These are phyloP conservation scores for Pachyuromys duprasi DNA, from an alignment of 2,797 vertebrate species.

Conservation along the genomic window DNA sequence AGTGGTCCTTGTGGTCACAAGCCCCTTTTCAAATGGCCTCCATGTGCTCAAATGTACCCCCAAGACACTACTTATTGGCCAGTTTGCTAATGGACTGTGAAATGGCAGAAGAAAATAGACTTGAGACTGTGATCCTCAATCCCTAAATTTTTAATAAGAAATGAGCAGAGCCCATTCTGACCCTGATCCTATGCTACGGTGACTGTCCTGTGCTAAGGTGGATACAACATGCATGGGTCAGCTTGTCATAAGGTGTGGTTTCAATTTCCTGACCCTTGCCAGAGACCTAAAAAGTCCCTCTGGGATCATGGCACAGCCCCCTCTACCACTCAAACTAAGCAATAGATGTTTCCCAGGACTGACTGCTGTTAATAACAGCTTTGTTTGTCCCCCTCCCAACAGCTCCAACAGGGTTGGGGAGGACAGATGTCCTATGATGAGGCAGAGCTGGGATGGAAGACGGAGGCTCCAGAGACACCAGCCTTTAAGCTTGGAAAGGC, in stretches of 20 bases:
- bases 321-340: neutral
- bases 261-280: neutral
- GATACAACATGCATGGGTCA: no score
- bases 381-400: neutral
- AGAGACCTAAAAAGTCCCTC: neutral
- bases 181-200: neutral
- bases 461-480: neutral
- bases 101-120: neutral
- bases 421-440: constrained; percentile 8
- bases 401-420: neutral
- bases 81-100: neutral
- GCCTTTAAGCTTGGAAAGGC: neutral
- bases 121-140: neutral
- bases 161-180: neutral
- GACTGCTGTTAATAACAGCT: neutral
- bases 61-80: neutral
- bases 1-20: neutral
- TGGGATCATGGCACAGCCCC: neutral
- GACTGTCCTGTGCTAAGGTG: no score
- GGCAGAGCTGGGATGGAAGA: neutral
- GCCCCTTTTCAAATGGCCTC: no score
- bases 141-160: neutral
- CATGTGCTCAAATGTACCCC: neutral
- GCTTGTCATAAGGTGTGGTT: no score
- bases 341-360: neutral